phyloP scores from a whole-genome alignment of 2,888 invertebrate genomes.

The Plebejus argus region DNA sequence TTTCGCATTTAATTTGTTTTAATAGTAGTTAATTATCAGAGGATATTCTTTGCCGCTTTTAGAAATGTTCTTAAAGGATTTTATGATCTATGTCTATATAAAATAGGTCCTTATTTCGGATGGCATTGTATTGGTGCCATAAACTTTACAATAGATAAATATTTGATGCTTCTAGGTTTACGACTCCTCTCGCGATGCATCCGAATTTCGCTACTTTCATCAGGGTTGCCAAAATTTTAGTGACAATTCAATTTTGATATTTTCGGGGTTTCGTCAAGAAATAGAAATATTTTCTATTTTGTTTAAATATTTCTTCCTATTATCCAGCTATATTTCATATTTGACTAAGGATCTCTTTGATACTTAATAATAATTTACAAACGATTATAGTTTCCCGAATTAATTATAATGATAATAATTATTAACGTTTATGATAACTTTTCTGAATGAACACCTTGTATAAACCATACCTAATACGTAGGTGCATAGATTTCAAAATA shows the following conservation, averaged over 20 bases:
- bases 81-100: conserved; percentile 10
- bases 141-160: conserved; percentile 24
- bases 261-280: not conserved
- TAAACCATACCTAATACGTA: no score
- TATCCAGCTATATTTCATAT: not conserved
- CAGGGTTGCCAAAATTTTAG: not conserved
- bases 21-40: not conserved
- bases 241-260: not conserved
- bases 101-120: not conserved
- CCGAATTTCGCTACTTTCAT: conserved; percentile 4
- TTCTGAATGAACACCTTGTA: no score
- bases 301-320: not conserved
- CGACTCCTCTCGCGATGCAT: not conserved
- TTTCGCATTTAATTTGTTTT: conserved; percentile 14
- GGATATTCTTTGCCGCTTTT: not conserved
- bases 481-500: no score
- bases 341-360: no score
- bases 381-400: not conserved
- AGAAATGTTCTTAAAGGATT: not conserved
- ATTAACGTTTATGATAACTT: no score
- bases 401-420: not conserved
- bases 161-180: conserved; percentile 11
- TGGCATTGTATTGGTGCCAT: conserved; percentile 2
- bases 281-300: not conserved
- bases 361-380: not conserved